Percentiles rank a stretch among this genome's conserved stretches.
phyloP scores from a whole-genome alignment of 2,797 vertebrate genomes.

The Rhyacichthys aspro region DNA sequence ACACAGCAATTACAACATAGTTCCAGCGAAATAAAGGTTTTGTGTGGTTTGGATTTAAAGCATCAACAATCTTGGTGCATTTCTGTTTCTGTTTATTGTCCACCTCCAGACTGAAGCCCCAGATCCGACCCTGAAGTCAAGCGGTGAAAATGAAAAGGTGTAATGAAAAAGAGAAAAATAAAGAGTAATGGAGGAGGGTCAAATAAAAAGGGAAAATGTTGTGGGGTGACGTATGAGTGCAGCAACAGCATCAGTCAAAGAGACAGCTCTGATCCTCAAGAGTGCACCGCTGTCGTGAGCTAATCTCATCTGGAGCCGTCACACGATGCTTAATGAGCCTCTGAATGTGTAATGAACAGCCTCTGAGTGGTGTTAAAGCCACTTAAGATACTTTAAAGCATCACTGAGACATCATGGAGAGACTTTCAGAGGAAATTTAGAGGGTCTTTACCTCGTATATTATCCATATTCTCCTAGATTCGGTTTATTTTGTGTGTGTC shows the following conservation, averaged over 20 bases:
- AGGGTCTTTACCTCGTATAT: no score
- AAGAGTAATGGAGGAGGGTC: conserved; percentile 8
- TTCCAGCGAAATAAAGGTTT: no score
- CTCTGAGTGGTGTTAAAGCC: neutral
- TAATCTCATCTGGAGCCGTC: conserved; percentile 32
- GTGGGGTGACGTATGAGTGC: conserved; percentile 5
- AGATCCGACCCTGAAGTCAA: neutral
- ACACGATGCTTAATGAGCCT: conserved; percentile 51
- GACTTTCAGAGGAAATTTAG: no score
- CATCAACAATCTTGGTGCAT: neutral
- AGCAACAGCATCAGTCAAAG: conserved; percentile 26
- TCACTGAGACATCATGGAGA: no score
- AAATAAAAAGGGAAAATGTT: neutral
- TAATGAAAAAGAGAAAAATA: neutral
- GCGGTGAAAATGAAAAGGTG: neutral
- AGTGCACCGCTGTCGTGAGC: conserved; percentile 38
- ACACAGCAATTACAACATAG: no score
- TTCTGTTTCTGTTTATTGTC: neutral
- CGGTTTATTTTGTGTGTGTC: no score
- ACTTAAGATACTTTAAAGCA: no score
- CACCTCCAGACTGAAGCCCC: neutral
- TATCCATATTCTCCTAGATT: no score
- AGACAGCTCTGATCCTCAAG: conserved; percentile 17
- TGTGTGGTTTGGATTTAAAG: neutral
- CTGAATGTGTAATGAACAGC: conserved; percentile 44